A percentile compares a stretch with the other conserved stretches of the same genome.
phyloP scores from a whole-genome alignment of 2,797 vertebrate genomes.

The Chiloscyllium punctatum region DNA sequence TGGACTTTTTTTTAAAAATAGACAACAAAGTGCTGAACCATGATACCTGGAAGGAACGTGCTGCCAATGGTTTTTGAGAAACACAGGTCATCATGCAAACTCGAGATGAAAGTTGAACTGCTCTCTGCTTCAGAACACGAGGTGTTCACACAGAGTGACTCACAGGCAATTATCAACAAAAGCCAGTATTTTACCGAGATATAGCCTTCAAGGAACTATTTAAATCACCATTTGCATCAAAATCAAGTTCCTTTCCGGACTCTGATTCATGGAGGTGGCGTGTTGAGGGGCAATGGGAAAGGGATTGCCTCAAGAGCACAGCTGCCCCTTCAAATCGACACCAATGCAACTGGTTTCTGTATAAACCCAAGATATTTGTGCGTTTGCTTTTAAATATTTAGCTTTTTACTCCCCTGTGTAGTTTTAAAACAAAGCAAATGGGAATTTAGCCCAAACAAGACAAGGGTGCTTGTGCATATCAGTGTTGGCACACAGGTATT shows the following conservation, averaged over 20 bases:
- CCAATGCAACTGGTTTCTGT: neutral
- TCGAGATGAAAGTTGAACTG: neutral
- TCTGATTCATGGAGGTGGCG: neutral
- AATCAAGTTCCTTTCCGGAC: neutral
- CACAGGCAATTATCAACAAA: neutral
- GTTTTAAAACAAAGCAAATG: neutral
- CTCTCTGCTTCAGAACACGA: neutral
- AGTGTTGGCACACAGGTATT: neutral
- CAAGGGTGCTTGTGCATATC: neutral
- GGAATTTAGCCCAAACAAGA: neutral
- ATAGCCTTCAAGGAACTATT: neutral
- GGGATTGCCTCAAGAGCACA: neutral
- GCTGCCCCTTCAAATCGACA: neutral
- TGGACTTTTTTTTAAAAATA: too few species aligned
- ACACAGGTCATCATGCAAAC: neutral
- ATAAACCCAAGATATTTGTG: neutral
- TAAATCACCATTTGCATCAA: neutral
- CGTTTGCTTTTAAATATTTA: neutral
- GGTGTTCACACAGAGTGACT: neutral
- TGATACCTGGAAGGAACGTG: neutral
- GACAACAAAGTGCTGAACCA: neutral
- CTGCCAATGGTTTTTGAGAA: too few species aligned
- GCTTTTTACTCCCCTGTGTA: neutral
- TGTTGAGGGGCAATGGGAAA: neutral
- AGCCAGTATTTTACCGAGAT: neutral